Percentiles rank a stretch among this genome's conserved stretches.
These are phyloP conservation scores for Petrolisthes cinctipes DNA, from an alignment of 2,888 invertebrate genomes.

Conservation along the genomic window DNA sequence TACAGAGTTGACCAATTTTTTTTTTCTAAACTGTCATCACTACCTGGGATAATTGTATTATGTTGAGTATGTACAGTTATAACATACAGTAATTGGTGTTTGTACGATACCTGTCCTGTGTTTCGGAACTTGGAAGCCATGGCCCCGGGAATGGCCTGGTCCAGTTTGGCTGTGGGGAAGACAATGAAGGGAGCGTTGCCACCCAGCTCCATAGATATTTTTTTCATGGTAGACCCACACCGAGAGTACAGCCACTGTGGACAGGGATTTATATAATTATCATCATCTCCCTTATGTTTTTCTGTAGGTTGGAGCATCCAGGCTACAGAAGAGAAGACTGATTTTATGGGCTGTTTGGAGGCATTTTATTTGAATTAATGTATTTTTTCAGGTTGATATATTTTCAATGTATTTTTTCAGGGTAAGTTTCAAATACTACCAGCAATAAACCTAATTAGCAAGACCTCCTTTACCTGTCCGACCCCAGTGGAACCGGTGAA, in stretches of 20 bases:
- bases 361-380: no score
- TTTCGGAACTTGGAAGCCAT: slow-evolving; percentile 95
- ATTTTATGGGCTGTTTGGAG: background rate
- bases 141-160: slow-evolving; percentile 86
- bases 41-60: no score
- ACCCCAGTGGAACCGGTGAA: slow-evolving; percentile 72
- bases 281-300: background rate
- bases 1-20: no score
- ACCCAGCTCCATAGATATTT: slow-evolving; percentile 91
- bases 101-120: slow-evolving; percentile 79
- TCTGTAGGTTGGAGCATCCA: no score
- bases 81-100: no score
- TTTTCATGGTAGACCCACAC: slow-evolving; percentile 83
- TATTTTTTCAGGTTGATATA: no score
- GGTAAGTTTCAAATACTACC: no score
- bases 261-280: background rate
- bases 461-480: slow-evolving; percentile 44
- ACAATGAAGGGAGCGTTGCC: slow-evolving; percentile 99
- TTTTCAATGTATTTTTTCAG: no score
- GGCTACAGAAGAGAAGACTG: background rate
- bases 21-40: no score
- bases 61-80: no score
- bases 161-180: slow-evolving; percentile 89
- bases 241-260: slow-evolving; percentile 78
- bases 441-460: no score